A percentile compares a stretch with the other conserved stretches of the same genome.
phyloP scores from a whole-genome alignment of 2,888 invertebrate species.

The Xylophagus ater region DNA sequence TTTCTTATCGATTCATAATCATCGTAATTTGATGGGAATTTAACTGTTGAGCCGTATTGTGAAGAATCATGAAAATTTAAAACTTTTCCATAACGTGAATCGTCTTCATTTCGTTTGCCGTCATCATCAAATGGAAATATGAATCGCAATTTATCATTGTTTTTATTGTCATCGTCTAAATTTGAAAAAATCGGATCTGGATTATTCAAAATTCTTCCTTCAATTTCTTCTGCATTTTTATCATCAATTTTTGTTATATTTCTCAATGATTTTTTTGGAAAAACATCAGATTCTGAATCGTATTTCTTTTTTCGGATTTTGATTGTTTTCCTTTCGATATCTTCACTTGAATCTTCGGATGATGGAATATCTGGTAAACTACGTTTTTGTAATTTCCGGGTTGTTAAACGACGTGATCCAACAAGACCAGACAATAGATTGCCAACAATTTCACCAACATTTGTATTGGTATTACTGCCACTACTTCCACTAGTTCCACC shows the following conservation, averaged over 20 bases:
- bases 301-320: slow-evolving; percentile 15
- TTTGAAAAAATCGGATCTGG: slow-evolving; percentile 7
- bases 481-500: slow-evolving; percentile 12
- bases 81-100: not conserved
- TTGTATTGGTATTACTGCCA: too few species aligned
- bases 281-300: not conserved
- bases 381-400: slow-evolving; percentile 14
- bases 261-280: not conserved
- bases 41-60: slow-evolving; percentile 1
- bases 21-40: slow-evolving; percentile 7
- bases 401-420: slow-evolving; percentile 11
- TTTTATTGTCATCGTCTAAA: slow-evolving; percentile 23
- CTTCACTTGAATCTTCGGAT: too few species aligned
- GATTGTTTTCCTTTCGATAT: not conserved
- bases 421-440: slow-evolving; percentile 19
- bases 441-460: slow-evolving; percentile 15
- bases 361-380: slow-evolving; percentile 11
- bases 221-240: slow-evolving; percentile 39
- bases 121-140: slow-evolving; percentile 11
- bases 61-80: slow-evolving; percentile 1
- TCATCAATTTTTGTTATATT: slow-evolving; percentile 19
- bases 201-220: slow-evolving; percentile 17
- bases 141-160: slow-evolving; percentile 2
- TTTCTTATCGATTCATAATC: slow-evolving; percentile 2
- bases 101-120: not conserved